A percentile compares a stretch with the other conserved stretches of the same genome.
Conservation (phyloP, 2,888 invertebrate species). For the Embidobia sp. region DNA sequence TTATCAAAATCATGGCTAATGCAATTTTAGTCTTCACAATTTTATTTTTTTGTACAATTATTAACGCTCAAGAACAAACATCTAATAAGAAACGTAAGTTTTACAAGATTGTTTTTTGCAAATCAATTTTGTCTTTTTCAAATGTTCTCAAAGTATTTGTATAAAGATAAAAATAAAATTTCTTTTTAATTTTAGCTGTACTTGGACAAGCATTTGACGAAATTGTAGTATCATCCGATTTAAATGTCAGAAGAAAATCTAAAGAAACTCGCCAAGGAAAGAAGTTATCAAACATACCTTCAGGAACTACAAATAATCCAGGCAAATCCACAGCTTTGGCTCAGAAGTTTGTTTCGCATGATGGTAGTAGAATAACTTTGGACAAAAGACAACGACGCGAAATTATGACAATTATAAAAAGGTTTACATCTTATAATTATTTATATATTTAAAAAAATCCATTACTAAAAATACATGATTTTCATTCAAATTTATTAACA, state of each 20-base stretch:
- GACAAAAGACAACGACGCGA: slow-evolving; percentile 75
- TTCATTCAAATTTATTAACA: too few species aligned
- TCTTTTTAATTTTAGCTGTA: slow-evolving; percentile 65
- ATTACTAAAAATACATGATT: too few species aligned
- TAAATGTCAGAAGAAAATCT: slow-evolving; percentile 78
- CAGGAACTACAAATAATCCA: slow-evolving; percentile 75
- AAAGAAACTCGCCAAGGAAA: slow-evolving; percentile 80
- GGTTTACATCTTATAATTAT: too few species aligned
- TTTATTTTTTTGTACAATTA: slow-evolving; percentile 73
- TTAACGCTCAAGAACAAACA: slow-evolving; percentile 76
- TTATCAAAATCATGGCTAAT: slow-evolving; percentile 68
- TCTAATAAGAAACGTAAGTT: slow-evolving; percentile 76
- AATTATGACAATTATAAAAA: slow-evolving; percentile 68
- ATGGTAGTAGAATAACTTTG: slow-evolving; percentile 74
- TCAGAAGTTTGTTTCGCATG: slow-evolving; percentile 74
- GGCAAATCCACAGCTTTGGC: slow-evolving; percentile 75
- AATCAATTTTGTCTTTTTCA: too few species aligned
- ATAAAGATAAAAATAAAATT: slow-evolving; percentile 4
- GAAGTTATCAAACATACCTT: slow-evolving; percentile 77
- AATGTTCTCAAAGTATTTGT: neutral
- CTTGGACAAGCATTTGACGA: slow-evolving; percentile 81
- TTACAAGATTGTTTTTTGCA: too few species aligned
- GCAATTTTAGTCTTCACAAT: slow-evolving; percentile 74
- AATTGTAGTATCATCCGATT: slow-evolving; percentile 80
- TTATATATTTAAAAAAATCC: too few species aligned